Conservation (phyloP, 1,140 invertebrate genomes). For the Galleria mellonella region DNA sequence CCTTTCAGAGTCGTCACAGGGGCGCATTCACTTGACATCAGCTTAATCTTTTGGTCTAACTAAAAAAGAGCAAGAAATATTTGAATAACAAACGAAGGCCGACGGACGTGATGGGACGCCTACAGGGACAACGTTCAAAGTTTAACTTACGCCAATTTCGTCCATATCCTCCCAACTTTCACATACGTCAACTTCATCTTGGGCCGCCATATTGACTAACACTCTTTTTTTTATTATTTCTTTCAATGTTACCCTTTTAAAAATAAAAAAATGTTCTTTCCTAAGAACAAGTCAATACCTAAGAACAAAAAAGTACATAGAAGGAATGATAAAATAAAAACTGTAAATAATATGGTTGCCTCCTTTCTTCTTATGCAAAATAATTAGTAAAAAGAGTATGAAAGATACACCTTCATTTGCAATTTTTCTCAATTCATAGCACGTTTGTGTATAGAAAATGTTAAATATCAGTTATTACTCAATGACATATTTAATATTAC, state of each 20-base stretch:
- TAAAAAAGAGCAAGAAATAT: conserved; percentile 41
- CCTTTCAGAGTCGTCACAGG: conserved; percentile 51
- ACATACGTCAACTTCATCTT: conserved; percentile 74
- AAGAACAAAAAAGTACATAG: too few species aligned
- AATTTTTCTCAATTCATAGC: too few species aligned
- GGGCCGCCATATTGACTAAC: conserved; percentile 69
- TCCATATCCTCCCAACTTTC: conserved; percentile 91
- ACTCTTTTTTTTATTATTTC: conserved; percentile 9
- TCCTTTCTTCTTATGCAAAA: too few species aligned
- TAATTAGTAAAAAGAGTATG: too few species aligned
- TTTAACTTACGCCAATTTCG: conserved; percentile 75
- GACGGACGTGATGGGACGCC: conserved; percentile 6
- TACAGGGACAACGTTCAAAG: conserved; percentile 26
- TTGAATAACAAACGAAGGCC: conserved; percentile 13
- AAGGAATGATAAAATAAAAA: too few species aligned
- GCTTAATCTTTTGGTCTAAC: conserved; percentile 65
- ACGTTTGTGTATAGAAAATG: too few species aligned
- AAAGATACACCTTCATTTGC: too few species aligned
- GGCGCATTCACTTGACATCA: conserved; percentile 56
- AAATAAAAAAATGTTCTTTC: too few species aligned
- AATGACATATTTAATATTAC: too few species aligned
- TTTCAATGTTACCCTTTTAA: conserved; percentile 12
- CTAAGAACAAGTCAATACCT: too few species aligned
- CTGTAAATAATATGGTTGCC: too few species aligned
- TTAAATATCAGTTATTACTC: too few species aligned